These are phyloP conservation scores for Crypturellus tataupa DNA, from an alignment of 2,797 vertebrate species.

Conservation along the genomic window DNA sequence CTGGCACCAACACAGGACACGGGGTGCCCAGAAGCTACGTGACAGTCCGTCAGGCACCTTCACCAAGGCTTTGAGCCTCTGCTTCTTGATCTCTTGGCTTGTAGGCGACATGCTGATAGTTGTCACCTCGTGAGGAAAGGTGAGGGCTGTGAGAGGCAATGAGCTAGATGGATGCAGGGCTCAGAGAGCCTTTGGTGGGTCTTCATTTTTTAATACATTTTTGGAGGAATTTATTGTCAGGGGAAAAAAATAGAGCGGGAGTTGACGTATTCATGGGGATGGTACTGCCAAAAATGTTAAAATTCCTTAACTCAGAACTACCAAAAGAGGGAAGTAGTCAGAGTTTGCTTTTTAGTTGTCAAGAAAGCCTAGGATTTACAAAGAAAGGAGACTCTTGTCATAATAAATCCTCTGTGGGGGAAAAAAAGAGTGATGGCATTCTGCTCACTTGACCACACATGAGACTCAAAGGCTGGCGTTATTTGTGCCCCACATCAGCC, in stretches of 20 bases:
- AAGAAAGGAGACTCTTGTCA: background rate
- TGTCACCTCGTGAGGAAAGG: background rate
- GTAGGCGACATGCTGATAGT: background rate
- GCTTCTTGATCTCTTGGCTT: background rate
- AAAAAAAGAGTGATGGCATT: background rate
- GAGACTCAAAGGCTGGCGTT: background rate
- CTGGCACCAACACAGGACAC: background rate
- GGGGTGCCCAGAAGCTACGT: background rate
- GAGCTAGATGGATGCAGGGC: background rate
- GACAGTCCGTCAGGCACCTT: background rate
- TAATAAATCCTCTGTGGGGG: background rate
- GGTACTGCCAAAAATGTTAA: background rate
- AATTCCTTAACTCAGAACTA: background rate
- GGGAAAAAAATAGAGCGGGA: too few relatives aligned
- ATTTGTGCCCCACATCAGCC: background rate
- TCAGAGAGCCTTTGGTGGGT: background rate
- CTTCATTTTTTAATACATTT: too few relatives aligned
- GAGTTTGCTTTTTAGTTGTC: background rate
- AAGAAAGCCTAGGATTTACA: background rate
- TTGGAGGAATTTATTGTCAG: too few relatives aligned
- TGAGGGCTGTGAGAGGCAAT: background rate
- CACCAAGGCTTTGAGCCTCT: background rate
- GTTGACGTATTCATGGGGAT: too few relatives aligned
- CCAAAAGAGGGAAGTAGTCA: background rate
- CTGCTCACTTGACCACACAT: background rate